Evolutionary conservation across 1,140 invertebrate species (phyloP).

Genomic region (Drosophila sulfurigaster): DNA sequence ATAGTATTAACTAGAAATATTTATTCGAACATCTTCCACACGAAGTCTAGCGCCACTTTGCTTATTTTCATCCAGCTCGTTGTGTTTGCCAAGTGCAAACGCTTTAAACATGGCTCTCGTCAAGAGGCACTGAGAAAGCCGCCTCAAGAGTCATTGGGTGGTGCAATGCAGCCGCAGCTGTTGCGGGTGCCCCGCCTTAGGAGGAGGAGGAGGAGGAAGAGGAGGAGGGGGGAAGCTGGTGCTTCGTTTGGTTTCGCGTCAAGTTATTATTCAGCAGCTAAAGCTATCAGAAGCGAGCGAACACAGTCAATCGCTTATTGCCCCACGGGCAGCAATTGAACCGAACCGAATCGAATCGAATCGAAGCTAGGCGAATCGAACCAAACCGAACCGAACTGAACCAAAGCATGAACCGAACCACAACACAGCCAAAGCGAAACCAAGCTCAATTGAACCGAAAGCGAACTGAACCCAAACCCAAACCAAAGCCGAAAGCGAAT

Average conservation of each 20-base stretch:
- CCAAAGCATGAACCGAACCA: conserved; percentile 35
- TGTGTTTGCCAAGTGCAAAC: conserved; percentile 1
- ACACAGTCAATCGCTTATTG: conserved; percentile 27
- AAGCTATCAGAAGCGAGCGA: conserved; percentile 29
- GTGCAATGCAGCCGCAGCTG: background rate
- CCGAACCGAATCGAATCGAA: conserved; percentile 14
- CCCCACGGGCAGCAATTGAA: conserved; percentile 1
- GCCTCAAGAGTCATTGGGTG: conserved; percentile 6
- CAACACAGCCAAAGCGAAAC: background rate
- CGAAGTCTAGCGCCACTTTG: too few species aligned
- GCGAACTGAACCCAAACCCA: conserved; percentile 9
- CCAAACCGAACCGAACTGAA: conserved; percentile 29
- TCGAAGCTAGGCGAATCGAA: conserved; percentile 11
- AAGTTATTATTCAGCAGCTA: conserved; percentile 17
- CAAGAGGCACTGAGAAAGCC: background rate
- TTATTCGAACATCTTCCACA: too few species aligned
- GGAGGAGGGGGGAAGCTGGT: background rate
- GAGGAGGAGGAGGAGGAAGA: too few species aligned
- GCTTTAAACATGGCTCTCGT: conserved; percentile 11
- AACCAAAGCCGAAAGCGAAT: background rate
- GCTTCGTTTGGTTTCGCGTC: conserved; percentile 8
- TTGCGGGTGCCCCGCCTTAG: background rate
- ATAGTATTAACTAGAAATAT: too few species aligned
- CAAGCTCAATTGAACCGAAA: conserved; percentile 25
- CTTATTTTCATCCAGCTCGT: background rate